Conservation (phyloP, 2,888 invertebrate genomes). For the Timema cristinae region DNA sequence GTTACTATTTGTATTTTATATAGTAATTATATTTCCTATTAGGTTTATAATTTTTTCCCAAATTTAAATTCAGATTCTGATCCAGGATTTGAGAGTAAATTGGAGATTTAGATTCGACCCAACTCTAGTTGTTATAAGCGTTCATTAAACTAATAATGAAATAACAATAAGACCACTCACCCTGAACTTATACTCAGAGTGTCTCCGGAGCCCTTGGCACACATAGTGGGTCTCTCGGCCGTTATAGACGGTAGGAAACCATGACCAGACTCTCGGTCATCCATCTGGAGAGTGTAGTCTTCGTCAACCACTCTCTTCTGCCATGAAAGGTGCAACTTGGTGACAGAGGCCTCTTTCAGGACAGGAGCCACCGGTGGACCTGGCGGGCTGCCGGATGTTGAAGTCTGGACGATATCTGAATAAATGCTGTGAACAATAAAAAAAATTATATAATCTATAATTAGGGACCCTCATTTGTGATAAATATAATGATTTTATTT, state of each 20-base stretch:
- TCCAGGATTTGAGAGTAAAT: too few species aligned
- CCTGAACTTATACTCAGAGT: conserved; percentile 74
- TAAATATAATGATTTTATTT: background rate
- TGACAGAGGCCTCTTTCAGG: conserved; percentile 59
- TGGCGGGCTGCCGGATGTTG: conserved; percentile 78
- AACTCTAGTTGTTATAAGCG: too few species aligned
- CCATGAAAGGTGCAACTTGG: conserved; percentile 69
- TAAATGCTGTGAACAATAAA: conserved; percentile 51
- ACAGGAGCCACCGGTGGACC: conserved; percentile 72
- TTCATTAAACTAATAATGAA: too few species aligned
- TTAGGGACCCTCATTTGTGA: background rate
- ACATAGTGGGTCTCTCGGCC: conserved; percentile 67
- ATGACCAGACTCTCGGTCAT: conserved; percentile 63
- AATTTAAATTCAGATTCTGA: too few species aligned
- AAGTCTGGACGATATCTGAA: conserved; percentile 63
- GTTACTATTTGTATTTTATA: too few species aligned
- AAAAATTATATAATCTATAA: background rate
- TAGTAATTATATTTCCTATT: too few species aligned
- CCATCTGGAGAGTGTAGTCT: conserved; percentile 79
- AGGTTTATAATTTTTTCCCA: too few species aligned
- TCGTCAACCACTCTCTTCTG: conserved; percentile 69
- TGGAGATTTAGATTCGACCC: too few species aligned
- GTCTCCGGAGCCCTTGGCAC: conserved; percentile 65
- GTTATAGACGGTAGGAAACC: conserved; percentile 74
- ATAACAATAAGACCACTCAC: conserved; percentile 38